Evolutionary conservation across 1,140 invertebrate genomes (phyloP), one percentile per base, ranked within the genome.

Genomic region (Megalopta genalis): DNA sequence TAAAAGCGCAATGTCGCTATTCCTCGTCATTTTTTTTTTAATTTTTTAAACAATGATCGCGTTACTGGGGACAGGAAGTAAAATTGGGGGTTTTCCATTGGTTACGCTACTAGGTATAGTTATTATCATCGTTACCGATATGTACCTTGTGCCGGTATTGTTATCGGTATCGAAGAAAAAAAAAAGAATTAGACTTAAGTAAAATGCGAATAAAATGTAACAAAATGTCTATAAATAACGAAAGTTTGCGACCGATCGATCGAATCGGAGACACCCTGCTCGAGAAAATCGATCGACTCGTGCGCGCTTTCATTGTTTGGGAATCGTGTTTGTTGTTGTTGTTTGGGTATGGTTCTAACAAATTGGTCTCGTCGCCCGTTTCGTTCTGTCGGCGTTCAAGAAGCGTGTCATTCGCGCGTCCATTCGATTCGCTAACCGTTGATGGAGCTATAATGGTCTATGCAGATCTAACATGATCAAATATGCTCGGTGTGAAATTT

Each of bases 181-280:
- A 78, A 87, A 67, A 81, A 86, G 74, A 81, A 89, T 90, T 91
- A 91, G 81, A 90, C 87, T 92, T 90, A 90, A 88, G 85, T 90
- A 88, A 92, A 90, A 90, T 87, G 90, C 89, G 88, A 90, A 91
- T 91, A 87, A 90, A 89, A 90, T 88, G 91, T 90, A 93, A 92
- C 90, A 92, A 91, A 90, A 91, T 92, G 88, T 87, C 92, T 87
- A 90, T 92, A 90, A 90, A 92, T 90, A 90, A 16, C 88, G 87
- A 92, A 85, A 85, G 87, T 89, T 90, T 88, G 87, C 90, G 88
- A 92, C 88, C 88, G 87, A 91, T 91, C 86, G 88, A 90, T 87
- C 49, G 18, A 57, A n/a, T n/a, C 85, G 79, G 87, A 21, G 18
- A 52, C 16, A 52, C 16, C 18, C 49, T 21, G 49, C 18, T 21